Conservation (phyloP, 2,113 vertebrate genomes). For the Genyomyrus donnyi region DNA sequence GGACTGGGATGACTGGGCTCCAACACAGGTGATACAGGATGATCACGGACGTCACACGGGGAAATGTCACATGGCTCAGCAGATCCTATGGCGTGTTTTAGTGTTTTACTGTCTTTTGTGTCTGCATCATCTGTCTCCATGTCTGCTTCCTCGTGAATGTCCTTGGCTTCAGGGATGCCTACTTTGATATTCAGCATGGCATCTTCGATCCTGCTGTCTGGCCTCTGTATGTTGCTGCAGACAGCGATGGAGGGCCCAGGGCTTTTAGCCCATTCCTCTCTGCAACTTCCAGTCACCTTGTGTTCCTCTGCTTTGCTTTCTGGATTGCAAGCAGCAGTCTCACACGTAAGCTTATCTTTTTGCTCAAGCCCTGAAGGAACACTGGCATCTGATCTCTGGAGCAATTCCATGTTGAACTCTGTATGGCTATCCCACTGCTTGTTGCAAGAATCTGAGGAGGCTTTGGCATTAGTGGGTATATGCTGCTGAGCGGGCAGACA, state of each 20-base stretch:
- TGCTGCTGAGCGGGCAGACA: conserved; percentile 3
- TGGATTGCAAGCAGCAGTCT: conserved; percentile 14
- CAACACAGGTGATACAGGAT: background rate
- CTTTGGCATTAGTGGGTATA: conserved; percentile 24
- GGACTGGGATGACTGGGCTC: conserved; percentile 22
- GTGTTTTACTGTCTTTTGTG: conserved; percentile 47
- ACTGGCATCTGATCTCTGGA: conserved; percentile 23
- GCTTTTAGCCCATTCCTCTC: conserved; percentile 35
- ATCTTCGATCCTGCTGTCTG: conserved; percentile 35
- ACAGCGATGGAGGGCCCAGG: conserved; percentile 30
- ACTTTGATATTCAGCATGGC: conserved; percentile 21
- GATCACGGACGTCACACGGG: conserved; percentile 46
- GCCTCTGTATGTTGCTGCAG: conserved; percentile 30
- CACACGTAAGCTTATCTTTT: conserved; percentile 24
- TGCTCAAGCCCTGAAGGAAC: conserved; percentile 26
- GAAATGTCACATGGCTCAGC: conserved; percentile 38
- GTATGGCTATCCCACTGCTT: conserved; percentile 30
- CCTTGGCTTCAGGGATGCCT: conserved; percentile 19
- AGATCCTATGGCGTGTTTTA: conserved; percentile 46
- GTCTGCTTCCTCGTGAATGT: conserved; percentile 39
- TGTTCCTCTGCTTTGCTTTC: conserved; percentile 21
- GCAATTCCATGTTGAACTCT: conserved; percentile 23
- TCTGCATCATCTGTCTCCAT: conserved; percentile 28
- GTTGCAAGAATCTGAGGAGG: conserved; percentile 21
- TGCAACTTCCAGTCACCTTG: conserved; percentile 29